Evolutionary conservation across 2,113 vertebrate species (phyloP).

Genomic region (Okapia johnstoni): DNA sequence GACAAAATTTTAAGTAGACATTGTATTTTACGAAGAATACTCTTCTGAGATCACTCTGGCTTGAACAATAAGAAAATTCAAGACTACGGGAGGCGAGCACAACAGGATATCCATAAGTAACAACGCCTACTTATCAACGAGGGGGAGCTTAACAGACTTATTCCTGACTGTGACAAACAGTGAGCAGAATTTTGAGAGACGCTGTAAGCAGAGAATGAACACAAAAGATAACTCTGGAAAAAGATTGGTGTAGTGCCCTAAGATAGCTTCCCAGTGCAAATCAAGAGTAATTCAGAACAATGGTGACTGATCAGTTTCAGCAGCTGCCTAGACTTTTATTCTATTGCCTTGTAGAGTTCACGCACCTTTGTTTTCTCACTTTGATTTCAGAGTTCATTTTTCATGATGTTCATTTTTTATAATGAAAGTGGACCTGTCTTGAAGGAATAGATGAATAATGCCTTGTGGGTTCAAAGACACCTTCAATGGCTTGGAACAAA

Average conservation of each 20-base stretch:
- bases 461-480: conserved; percentile 79
- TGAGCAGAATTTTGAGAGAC: conserved; percentile 76
- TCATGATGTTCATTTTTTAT: conserved; percentile 78
- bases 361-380: conserved; percentile 77
- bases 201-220: conserved; percentile 59
- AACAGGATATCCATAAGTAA: conserved; percentile 83
- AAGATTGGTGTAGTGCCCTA: conserved; percentile 30
- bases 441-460: conserved; percentile 77
- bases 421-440: conserved; percentile 78
- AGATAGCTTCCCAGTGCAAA: conserved; percentile 63
- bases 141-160: conserved; percentile 72
- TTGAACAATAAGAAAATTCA: conserved; percentile 83
- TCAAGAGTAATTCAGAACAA: conserved; percentile 75
- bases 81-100: conserved; percentile 73
- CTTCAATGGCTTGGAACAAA: conserved; percentile 78
- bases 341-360: conserved; percentile 67
- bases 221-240: conserved; percentile 63
- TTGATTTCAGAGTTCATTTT: conserved; percentile 81
- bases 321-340: conserved; percentile 70
- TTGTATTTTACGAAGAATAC: conserved; percentile 77
- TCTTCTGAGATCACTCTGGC: conserved; percentile 78
- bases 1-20: conserved; percentile 78
- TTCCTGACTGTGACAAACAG: conserved; percentile 75
- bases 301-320: conserved; percentile 75
- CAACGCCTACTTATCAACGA: conserved; percentile 79